phyloP scores from a whole-genome alignment of 2,797 vertebrate genomes.

The Melanotaenia pygmaea region DNA sequence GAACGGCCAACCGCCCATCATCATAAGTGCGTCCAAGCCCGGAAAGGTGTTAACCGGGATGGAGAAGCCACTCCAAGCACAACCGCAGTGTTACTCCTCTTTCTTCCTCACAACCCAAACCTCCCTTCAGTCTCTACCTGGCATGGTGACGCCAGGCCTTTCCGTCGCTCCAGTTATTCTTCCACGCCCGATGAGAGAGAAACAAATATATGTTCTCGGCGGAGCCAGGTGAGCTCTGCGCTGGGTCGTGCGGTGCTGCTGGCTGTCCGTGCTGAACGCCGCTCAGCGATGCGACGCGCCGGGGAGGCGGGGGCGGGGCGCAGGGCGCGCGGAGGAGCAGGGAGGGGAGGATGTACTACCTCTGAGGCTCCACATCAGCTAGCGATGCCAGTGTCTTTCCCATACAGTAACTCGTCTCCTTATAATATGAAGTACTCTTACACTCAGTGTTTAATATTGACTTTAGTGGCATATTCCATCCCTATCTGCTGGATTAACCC shows the following conservation, averaged over 20 bases:
- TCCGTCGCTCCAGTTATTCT: constrained; percentile 39
- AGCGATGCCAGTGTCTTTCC: constrained; percentile 50
- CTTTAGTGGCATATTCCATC: background rate
- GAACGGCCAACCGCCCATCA: constrained; percentile 69
- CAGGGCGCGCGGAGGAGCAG: constrained; percentile 33
- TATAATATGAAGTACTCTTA: constrained; percentile 39
- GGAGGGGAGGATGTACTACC: constrained; percentile 47
- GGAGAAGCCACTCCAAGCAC: constrained; percentile 66
- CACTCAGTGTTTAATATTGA: constrained; percentile 14
- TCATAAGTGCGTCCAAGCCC: constrained; percentile 62
- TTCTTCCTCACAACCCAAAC: constrained; percentile 47
- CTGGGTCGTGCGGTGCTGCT: constrained; percentile 43
- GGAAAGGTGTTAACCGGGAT: constrained; percentile 72
- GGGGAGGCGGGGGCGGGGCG: constrained; percentile 63
- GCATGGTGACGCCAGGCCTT: constrained; percentile 65
- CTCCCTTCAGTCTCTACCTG: constrained; percentile 67
- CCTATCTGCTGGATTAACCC: background rate
- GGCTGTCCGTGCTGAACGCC: constrained; percentile 55
- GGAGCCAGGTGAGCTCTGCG: constrained; percentile 70
- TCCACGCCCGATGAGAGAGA: constrained; percentile 8
- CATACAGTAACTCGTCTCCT: constrained; percentile 43
- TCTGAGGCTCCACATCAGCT: constrained; percentile 47
- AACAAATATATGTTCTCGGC: constrained; percentile 21
- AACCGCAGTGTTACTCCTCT: constrained; percentile 58
- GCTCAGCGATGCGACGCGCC: constrained; percentile 68